A percentile compares a stretch with the other conserved stretches of the same genome.
Conservation (phyloP, 2,113 vertebrate species). For the Zosterops hypoxanthus region DNA sequence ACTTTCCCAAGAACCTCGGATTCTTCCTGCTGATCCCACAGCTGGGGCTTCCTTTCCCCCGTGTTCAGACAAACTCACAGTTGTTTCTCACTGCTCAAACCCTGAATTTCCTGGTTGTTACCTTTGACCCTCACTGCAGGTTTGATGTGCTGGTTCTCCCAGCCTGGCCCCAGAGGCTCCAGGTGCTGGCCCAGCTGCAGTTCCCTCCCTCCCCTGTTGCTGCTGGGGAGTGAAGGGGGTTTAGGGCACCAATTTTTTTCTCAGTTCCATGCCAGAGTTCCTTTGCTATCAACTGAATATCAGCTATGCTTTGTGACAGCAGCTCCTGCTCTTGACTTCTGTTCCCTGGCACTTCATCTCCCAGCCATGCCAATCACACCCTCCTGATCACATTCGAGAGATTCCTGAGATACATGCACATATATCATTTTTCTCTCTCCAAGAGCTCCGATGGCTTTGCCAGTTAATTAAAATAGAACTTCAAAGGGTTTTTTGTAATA, state of each 20-base stretch:
- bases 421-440: background rate
- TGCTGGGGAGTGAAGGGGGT: accelerated
- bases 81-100: background rate
- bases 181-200: accelerated
- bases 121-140: background rate
- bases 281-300: background rate
- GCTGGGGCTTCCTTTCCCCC: background rate
- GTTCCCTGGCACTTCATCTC: background rate
- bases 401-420: background rate
- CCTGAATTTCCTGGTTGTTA: background rate
- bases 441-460: background rate
- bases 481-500: conserved; percentile 5
- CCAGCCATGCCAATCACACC: background rate
- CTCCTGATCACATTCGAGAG: background rate
- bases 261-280: background rate
- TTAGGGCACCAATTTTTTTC: background rate
- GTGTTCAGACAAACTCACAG: background rate
- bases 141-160: background rate
- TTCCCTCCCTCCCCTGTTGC: background rate
- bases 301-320: accelerated
- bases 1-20: background rate
- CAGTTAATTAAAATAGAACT: conserved; percentile 59
- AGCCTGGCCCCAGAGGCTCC: background rate
- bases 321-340: background rate
- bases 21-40: background rate